Evolutionary conservation across 1,140 invertebrate genomes (phyloP), one percentile per base, ranked within the genome.

Genomic region (Oedothorax gibbosus): DNA sequence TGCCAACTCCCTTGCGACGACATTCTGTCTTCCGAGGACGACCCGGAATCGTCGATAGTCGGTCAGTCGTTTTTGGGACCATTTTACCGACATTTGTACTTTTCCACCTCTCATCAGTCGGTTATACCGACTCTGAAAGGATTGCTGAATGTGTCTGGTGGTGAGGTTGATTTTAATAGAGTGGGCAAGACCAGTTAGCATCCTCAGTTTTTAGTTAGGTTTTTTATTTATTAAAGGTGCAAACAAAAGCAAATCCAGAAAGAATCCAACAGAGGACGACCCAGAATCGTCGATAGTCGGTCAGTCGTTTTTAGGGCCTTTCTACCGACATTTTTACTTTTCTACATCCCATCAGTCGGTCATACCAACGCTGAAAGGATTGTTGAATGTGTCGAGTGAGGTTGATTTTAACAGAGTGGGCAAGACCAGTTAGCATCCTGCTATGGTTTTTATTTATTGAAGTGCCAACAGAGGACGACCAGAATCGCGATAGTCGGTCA

Each of bases 301-400:
- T 73, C 75, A 85, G 57, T 72, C 75, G 12, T 85, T 85, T 80
- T 66, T 85, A 56, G 77, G 69, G 15, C 84, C 84, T n/a, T 72
- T 85, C 66, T 85, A 85, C 66, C 75, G 84, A 11, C 84, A 85
- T 65, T 76, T 85, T 14, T 85, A 85, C 73, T 85, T 85, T 75
- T 76, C 82, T 85, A 85, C 82, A 72, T 85, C 82, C 68, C 72
- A 85, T 69, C 82, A 84, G n/a, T 49, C 72, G 14, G 78, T 85
- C 72, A 51, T 82, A 66, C 82, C 82, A 51, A 60, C 72, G 0
- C 21, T 85, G n/a, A 85, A 78, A 71, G 73, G 73, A 4, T 62
- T 85, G 14, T 54, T 85, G 14, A 72, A 85, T 78, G 64, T 75
- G 8, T 65, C 82, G 51, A 35, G 56, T 60, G 82, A 77, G 51